These are phyloP conservation scores for Datnioides undecimradiatus DNA, from an alignment of 2,113 vertebrate species.

Conservation along the genomic window DNA sequence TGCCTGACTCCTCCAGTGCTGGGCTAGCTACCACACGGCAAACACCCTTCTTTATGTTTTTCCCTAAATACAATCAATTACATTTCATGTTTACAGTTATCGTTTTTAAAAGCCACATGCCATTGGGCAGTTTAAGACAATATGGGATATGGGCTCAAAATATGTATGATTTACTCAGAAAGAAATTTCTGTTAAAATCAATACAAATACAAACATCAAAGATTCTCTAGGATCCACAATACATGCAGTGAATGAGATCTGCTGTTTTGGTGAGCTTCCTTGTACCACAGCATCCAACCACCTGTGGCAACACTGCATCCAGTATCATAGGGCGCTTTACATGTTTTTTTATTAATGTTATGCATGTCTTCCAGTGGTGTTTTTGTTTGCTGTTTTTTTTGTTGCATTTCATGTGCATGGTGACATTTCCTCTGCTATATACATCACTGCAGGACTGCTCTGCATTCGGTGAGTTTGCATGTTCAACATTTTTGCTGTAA, in stretches of 20 bases:
- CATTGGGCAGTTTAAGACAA: too few relatives aligned
- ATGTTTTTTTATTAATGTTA: too few relatives aligned
- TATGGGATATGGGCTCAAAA: too few relatives aligned
- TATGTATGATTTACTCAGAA: neutral
- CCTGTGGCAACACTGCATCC: neutral
- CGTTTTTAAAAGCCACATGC: too few relatives aligned
- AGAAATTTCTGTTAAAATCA: neutral
- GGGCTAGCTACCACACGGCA: neutral
- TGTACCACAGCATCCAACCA: too few relatives aligned
- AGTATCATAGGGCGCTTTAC: too few relatives aligned
- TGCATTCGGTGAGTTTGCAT: neutral
- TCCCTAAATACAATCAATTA: constrained; percentile 49
- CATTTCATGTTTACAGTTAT: constrained; percentile 56
- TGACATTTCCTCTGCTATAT: neutral
- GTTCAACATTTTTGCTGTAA: neutral
- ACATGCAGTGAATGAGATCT: too few relatives aligned
- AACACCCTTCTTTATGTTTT: constrained; percentile 50
- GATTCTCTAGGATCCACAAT: too few relatives aligned
- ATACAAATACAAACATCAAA: neutral
- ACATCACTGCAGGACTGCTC: neutral
- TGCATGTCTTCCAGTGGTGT: too few relatives aligned
- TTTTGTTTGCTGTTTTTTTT: too few relatives aligned
- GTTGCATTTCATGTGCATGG: neutral
- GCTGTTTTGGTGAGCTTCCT: too few relatives aligned
- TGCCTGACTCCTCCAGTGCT: neutral